Evolutionary conservation across 2,797 vertebrate genomes (phyloP), one percentile per base, ranked within the genome.

Genomic region (Falco peregrinus): DNA sequence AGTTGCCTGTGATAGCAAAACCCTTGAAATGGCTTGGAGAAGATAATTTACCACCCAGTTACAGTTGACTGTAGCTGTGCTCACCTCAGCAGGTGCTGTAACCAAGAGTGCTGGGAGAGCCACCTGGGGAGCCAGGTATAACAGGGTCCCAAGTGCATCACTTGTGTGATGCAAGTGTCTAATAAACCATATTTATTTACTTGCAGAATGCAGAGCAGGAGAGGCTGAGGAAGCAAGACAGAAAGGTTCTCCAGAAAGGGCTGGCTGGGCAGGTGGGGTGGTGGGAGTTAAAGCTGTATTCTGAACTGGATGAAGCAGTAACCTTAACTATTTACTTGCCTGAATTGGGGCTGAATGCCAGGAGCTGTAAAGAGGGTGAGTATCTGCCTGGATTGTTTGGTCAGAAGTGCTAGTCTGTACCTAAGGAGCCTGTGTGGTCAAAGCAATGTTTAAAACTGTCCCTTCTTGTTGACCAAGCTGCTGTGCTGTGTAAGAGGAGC

Each of bases 361-460:
- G 0, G 5, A 63, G 43, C 17, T 74, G 18, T 37, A 43, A 41
- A 41, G 31, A 78, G 15, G 13, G 31, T 0, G 1, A n/a, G 28
- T 47, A 29, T 60, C 47, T 60, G 54, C 33, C 28, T 84, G 45
- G 28, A 57, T 37, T 53, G 1, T 39, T 48, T 59, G 16, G 11
- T 76, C 7, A 59, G 79, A 56, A 50, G 29, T 33, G 21, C 22
- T 20, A 16, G 24, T 51, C 16, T 26, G 31, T 45, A 37, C 21
- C 45, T 43, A 26, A 37, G 31, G 18, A 1, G 1, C n/a, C 17
- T 0, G 0, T 31, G 28, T 17, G 41, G 21, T 77, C 31, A 16
- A 43, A 51, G 51, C 43, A 43, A 4, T 12, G 14, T 53, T 59
- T 56, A 45, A 80, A 80, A 8, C 16, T 13, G 35, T 20, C 13